Percentiles rank a stretch among this genome's conserved stretches.
phyloP scores from a whole-genome alignment of 2,888 invertebrate genomes.

The Rhagophthalmus giganteus region DNA sequence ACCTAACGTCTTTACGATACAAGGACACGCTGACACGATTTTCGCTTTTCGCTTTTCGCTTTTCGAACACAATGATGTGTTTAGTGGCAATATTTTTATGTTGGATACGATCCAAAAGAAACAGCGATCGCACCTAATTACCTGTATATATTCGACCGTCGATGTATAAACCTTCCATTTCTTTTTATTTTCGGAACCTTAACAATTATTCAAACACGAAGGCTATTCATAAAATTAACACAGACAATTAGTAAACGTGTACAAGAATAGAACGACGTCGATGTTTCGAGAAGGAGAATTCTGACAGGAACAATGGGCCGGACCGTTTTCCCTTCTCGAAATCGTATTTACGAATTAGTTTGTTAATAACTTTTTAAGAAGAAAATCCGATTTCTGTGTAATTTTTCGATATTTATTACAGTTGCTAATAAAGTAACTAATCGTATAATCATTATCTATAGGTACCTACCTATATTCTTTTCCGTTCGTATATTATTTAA shows the following conservation, averaged over 20 bases:
- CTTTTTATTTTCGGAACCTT: neutral
- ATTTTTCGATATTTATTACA: too few relatives aligned
- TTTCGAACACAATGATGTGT: slow-evolving; percentile 7
- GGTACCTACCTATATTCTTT: too few relatives aligned
- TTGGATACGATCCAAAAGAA: slow-evolving; percentile 21
- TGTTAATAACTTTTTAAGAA: too few relatives aligned
- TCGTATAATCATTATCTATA: too few relatives aligned
- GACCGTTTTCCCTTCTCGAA: too few relatives aligned
- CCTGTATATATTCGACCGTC: slow-evolving; percentile 21
- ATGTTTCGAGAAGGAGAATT: neutral
- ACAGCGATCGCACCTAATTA: slow-evolving; percentile 21
- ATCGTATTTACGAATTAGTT: too few relatives aligned
- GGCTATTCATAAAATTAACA: neutral
- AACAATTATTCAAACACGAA: neutral
- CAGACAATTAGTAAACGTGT: neutral
- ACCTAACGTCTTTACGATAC: slow-evolving; percentile 1
- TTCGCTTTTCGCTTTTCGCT: slow-evolving; percentile 4
- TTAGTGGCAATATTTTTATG: slow-evolving; percentile 20
- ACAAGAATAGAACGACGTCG: neutral
- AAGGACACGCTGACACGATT: slow-evolving; percentile 6
- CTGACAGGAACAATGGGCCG: neutral
- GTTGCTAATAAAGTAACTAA: too few relatives aligned
- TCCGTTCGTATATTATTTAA: too few relatives aligned
- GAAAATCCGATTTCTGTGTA: too few relatives aligned
- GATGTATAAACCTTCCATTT: slow-evolving; percentile 4